phyloP scores from a whole-genome alignment of 2,797 vertebrate species.

The Brachyrhaphis roseni region DNA sequence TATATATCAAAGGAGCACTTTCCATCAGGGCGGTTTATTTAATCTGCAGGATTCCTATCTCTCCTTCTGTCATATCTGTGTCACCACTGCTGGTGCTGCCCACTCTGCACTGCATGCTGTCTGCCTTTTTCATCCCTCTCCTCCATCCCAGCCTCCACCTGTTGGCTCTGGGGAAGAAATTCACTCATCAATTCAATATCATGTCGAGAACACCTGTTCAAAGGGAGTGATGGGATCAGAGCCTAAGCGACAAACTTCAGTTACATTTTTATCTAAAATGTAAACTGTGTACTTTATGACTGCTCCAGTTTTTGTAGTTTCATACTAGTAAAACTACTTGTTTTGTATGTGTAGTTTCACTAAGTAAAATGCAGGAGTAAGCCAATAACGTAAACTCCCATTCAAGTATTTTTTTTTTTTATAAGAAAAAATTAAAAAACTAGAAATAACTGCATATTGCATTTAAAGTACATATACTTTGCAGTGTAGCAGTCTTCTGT shows the following conservation, averaged over 20 bases:
- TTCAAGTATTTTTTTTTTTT: background rate
- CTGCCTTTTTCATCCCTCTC: background rate
- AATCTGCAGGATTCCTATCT: slow-evolving; percentile 7
- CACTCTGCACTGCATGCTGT: slow-evolving; percentile 2
- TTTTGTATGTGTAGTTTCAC: background rate
- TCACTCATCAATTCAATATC: slow-evolving; percentile 3
- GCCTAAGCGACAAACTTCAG: background rate
- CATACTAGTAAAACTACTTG: background rate
- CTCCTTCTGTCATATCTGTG: slow-evolving; percentile 6
- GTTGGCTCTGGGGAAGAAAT: background rate
- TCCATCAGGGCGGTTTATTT: background rate
- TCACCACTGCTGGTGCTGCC: background rate
- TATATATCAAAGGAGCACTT: slow-evolving; percentile 7
- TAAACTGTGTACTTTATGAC: background rate
- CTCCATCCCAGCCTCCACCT: background rate
- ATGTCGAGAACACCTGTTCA: slow-evolving; percentile 4
- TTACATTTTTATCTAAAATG: background rate
- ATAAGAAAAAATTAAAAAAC: background rate
- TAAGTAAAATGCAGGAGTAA: background rate
- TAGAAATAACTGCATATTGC: background rate
- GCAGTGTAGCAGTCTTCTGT: slow-evolving; percentile 39
- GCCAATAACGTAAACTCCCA: background rate
- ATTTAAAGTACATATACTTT: slow-evolving; percentile 35
- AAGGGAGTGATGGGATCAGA: background rate
- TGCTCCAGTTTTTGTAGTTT: background rate